Conservation (phyloP, 1,140 invertebrate species). For the Sarcophaga bullata region DNA sequence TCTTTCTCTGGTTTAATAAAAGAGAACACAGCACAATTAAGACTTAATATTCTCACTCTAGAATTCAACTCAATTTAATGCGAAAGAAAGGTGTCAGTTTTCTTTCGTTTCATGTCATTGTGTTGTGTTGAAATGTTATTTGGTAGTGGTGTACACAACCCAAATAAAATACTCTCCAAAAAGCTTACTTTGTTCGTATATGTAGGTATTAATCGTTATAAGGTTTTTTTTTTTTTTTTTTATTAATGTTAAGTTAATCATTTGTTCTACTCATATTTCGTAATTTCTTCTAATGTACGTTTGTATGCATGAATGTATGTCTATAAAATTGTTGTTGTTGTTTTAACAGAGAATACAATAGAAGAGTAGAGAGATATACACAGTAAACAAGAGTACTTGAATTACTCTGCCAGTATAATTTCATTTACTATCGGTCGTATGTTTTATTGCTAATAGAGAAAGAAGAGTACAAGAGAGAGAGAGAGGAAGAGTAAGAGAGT, state of each 20-base stretch:
- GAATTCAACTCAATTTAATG: neutral
- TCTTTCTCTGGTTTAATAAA: neutral
- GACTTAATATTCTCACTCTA: neutral
- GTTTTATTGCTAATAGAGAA: neutral
- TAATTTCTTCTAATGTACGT: constrained; percentile 9
- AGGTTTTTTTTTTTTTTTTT: no score
- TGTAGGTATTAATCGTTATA: no score
- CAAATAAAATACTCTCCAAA: no score
- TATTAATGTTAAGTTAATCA: no score
- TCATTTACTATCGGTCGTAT: neutral
- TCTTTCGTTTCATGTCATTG: neutral
- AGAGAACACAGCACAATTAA: neutral
- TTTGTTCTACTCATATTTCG: neutral
- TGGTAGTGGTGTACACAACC: neutral
- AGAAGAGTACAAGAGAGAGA: neutral
- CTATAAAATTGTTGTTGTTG: no score
- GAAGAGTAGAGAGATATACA: no score
- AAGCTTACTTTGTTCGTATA: no score
- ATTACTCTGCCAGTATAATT: neutral
- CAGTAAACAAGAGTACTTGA: neutral
- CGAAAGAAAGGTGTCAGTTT: constrained; percentile 7
- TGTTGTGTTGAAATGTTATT: neutral
- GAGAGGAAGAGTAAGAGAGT: neutral
- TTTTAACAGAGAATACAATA: no score
- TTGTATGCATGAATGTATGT: no score